phyloP scores from a whole-genome alignment of 1,140 invertebrate genomes.

The Notospermus geniculatus region DNA sequence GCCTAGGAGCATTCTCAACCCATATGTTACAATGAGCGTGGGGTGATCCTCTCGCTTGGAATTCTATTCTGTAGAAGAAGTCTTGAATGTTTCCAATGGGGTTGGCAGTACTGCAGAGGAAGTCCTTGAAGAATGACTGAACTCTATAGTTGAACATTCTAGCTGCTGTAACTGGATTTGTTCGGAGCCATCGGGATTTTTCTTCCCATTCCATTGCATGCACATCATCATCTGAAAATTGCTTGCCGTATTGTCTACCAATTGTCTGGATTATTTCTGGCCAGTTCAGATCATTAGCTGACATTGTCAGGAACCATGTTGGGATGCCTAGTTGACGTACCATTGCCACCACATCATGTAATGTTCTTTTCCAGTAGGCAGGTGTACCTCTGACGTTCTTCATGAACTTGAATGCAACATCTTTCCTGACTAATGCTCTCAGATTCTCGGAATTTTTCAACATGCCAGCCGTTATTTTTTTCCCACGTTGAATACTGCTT shows the following conservation, averaged over 20 bases:
- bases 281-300: constrained; percentile 26
- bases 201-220: constrained; percentile 19
- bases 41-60: constrained; percentile 8
- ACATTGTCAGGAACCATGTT: constrained; percentile 28
- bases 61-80: constrained; percentile 4
- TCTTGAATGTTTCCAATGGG: constrained; percentile 19
- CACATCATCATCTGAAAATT: neutral
- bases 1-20: neutral
- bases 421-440: constrained; percentile 12
- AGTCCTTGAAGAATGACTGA: constrained; percentile 18
- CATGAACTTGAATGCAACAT: constrained; percentile 22
- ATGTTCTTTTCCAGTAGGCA: constrained; percentile 25
- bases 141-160: constrained; percentile 22
- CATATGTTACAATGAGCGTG: constrained; percentile 2
- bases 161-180: constrained; percentile 23
- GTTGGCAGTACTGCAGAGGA: constrained; percentile 10
- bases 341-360: constrained; percentile 22
- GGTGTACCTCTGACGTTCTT: constrained; percentile 21
- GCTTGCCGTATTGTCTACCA: constrained; percentile 13
- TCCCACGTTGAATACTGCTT: neutral
- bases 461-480: neutral
- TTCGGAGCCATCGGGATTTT: constrained; percentile 17
- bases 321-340: constrained; percentile 24
- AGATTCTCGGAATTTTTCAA: constrained; percentile 1
- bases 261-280: constrained; percentile 20